Evolutionary conservation across 2,797 vertebrate genomes (phyloP), one percentile per base, ranked within the genome.

Genomic region (Oreochromis mossambicus): DNA sequence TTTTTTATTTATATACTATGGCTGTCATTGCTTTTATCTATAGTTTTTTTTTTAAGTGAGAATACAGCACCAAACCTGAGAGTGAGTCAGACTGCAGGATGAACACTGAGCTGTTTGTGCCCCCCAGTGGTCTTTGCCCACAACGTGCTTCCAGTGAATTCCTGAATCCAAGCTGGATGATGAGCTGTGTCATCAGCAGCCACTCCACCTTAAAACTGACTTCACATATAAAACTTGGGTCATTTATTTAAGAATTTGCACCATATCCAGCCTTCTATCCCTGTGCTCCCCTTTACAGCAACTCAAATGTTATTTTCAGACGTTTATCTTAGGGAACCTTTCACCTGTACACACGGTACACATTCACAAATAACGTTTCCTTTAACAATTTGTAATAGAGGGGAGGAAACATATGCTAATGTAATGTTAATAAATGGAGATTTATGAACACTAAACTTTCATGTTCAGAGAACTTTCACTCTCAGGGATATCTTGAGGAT

Each of bases 41-140:
- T 21, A 9, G 17, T 8, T 50, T n/a, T 10, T 17, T 8, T 17
- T 48, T 8, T 3, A 38, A 2, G 36, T 51, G 1, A 51, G 48
- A 55, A 55, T 13, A 26, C 21, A 55, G 11, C 52, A 0, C 14
- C 26, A 17, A 9, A 9, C 26, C 55, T 58, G 55, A 56, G 55
- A 12, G 7, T 54, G 36, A 19, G 7, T 24, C 21, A 3, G 52
- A 2, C 13, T 50, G 58, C 38, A 66, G 43, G 6, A 19, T 5
- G 48, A n/a, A 21, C 3, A 8, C 58, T 17, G 55, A 2, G 56
- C 13, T 75, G 52, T 48, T 54, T 52, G 34, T 21, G 86, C 87
- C 80, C 79, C 80, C 88, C 76, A 24, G 79, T 86, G 92, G 61
- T 48, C 6, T 9, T 26, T 10, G 1, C 3, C 19, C 34, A 7